Base-by-base conservation (phyloP, 2,888 invertebrate genomes). In the Hipparchia sbordonii region DNA sequence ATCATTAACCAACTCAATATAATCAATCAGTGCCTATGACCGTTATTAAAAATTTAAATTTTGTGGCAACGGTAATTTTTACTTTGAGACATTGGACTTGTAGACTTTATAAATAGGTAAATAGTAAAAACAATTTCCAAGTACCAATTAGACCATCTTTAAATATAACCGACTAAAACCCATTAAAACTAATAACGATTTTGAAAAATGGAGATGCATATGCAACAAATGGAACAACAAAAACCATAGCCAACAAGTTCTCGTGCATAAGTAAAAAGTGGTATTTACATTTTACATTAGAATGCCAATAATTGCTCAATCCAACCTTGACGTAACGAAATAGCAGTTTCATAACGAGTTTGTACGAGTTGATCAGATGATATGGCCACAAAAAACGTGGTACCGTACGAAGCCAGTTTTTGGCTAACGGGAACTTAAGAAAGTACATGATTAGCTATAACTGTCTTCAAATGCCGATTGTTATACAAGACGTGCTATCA, bases 351-450 rank as follows among this genome's bases (percentile, higher is more conserved):
- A 87, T 93, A 93, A 92, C 91, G 80, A 83, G 90, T 90, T 90
- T 85, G 84, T 85, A 84, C 78, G 79, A 81, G 89, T 89, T 89
- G 90, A 65, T 33, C 12, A 61, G 61, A 61, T 48, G 48, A 48
- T 4, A 7, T 65, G 65, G 86, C 85, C 83, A 87, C 82, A 88
- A 87, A 87, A 88, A 91, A 86, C 87, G 89, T 90, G 85, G 85
- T 93, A 93, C 93, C 93, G 93, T 93, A 90, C 85, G 84, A 88
- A 86, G 88, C 92, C 90, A 90, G 87, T 87, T 92, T 92, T 91
- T 80, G 89, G 87, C 74, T 93, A 93, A 92, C 93, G 93, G 89
- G 84, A 74, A 72, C 39, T 78, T 82, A 86, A 86, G 89, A 91
- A 90, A 91, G 91, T 91, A 87, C 85, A 85, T 89, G 91, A 93